Percentiles rank a stretch among this genome's conserved stretches.
Conservation (phyloP, 2,888 invertebrate genomes). For the Myathropa florea region DNA sequence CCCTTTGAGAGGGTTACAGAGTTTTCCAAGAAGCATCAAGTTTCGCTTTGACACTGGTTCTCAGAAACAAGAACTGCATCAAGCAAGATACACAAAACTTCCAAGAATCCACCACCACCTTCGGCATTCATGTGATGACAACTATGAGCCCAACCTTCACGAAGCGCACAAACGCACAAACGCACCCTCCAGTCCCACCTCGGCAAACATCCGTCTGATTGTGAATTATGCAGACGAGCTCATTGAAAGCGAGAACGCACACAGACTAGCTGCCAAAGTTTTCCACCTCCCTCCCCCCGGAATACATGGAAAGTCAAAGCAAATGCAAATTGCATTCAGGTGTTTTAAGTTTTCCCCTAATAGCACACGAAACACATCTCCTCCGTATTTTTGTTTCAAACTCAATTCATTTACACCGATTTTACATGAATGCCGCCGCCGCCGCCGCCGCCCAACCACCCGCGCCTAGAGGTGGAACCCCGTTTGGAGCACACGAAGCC, state of each 20-base stretch:
- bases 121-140: background rate
- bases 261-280: background rate
- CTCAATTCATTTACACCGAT: slow-evolving; percentile 44
- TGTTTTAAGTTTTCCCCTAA: slow-evolving; percentile 36
- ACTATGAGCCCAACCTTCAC: background rate
- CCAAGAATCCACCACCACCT: background rate
- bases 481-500: slow-evolving; percentile 9
- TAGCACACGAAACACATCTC: background rate
- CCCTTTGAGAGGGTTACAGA: too few relatives aligned
- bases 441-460: background rate
- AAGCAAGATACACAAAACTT: background rate
- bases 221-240: slow-evolving; percentile 8
- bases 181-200: background rate
- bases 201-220: background rate
- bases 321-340: slow-evolving; percentile 38
- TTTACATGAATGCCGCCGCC: background rate
- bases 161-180: background rate
- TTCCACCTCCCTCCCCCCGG: background rate
- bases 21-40: too few relatives aligned
- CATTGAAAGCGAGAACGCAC: slow-evolving; percentile 13
- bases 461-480: background rate
- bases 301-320: slow-evolving; percentile 26
- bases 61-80: background rate
- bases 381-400: background rate
- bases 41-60: too few relatives aligned